These are phyloP conservation scores for Cataglyphis altisquamis DNA, from an alignment of 2,888 invertebrate species.

Conservation along the genomic window DNA sequence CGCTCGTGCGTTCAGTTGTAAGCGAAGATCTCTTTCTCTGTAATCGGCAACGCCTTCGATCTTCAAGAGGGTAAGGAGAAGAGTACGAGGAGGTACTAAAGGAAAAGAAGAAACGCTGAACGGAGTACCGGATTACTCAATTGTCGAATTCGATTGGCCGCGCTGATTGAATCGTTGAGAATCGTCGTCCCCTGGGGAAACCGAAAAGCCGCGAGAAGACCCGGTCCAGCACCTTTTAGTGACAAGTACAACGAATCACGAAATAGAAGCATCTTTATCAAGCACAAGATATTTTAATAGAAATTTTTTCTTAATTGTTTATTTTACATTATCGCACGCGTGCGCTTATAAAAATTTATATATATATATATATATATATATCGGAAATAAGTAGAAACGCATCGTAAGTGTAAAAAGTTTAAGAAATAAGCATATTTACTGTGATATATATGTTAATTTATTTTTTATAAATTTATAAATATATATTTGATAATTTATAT, in stretches of 20 bases:
- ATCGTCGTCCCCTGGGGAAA: constrained; percentile 60
- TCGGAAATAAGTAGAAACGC: background rate
- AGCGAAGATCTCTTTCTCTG: constrained; percentile 24
- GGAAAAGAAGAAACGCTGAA: constrained; percentile 62
- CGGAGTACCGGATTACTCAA: constrained; percentile 71
- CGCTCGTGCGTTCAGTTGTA: constrained; percentile 6
- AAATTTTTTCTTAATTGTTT: background rate
- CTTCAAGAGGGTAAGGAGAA: background rate
- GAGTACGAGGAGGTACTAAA: constrained; percentile 42
- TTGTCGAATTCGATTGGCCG: constrained; percentile 75
- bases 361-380: no score
- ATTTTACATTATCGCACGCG: background rate
- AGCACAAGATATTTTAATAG: constrained; percentile 14
- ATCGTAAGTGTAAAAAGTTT: background rate
- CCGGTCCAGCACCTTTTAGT: constrained; percentile 27
- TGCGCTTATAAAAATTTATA: background rate
- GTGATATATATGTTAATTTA: background rate
- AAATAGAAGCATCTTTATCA: constrained; percentile 35
- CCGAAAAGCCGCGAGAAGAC: constrained; percentile 62
- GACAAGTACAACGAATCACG: constrained; percentile 70
- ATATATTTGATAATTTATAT: background rate
- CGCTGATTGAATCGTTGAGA: constrained; percentile 75
- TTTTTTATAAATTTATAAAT: background rate
- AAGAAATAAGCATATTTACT: background rate
- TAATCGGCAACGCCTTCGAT: constrained; percentile 30